phyloP scores from a whole-genome alignment of 2,797 vertebrate genomes.

The Heteromormyrus szaboi region DNA sequence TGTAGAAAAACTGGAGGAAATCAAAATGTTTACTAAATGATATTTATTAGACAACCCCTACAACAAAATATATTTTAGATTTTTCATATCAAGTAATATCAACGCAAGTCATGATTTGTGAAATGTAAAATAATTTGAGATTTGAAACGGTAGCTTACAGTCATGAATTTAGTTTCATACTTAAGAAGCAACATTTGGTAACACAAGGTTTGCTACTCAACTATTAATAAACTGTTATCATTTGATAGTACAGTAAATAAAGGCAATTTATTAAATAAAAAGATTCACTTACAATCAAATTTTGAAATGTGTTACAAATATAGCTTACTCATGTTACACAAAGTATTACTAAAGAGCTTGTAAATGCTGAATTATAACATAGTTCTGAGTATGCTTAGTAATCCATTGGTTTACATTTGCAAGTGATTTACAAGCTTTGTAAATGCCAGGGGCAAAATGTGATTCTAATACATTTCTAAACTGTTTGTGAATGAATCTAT shows the following conservation, averaged over 20 bases:
- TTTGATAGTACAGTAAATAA: background rate
- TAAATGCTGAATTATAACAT: background rate
- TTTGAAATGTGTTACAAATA: background rate
- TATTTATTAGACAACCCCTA: slow-evolving; percentile 41
- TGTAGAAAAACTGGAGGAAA: background rate
- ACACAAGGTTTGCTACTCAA: background rate
- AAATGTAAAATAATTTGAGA: background rate
- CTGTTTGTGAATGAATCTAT: background rate
- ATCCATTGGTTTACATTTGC: background rate
- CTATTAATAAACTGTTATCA: background rate
- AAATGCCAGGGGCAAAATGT: background rate
- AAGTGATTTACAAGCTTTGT: background rate
- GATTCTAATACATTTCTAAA: background rate
- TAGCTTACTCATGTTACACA: background rate
- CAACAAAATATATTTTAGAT: slow-evolving; percentile 28
- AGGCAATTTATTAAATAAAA: background rate
- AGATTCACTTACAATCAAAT: background rate
- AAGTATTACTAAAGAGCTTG: background rate
- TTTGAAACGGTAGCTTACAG: background rate
- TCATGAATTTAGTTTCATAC: background rate
- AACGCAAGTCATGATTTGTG: slow-evolving; percentile 55
- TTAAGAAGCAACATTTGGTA: background rate
- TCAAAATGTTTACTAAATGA: slow-evolving; percentile 22
- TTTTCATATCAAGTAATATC: slow-evolving; percentile 68
- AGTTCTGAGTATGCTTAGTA: background rate